phyloP scores from a whole-genome alignment of 1,140 invertebrate genomes.

The Temnothorax nylanderi region DNA sequence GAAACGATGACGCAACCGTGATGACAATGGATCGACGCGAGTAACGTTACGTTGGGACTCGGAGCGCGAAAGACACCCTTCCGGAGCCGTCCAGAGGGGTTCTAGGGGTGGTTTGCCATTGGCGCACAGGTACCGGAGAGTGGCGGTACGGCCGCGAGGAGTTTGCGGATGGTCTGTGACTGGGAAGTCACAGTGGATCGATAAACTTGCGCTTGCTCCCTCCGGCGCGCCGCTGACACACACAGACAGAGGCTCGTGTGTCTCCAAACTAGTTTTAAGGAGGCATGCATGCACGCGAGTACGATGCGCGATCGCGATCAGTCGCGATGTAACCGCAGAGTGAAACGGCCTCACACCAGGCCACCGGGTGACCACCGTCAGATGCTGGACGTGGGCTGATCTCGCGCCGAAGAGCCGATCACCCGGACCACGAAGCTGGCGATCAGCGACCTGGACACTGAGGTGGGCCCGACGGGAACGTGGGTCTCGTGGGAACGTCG shows the following conservation, averaged over 20 bases:
- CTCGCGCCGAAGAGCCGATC: slow-evolving; percentile 48
- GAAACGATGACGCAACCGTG: slow-evolving; percentile 18
- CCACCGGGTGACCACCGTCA: slow-evolving; percentile 78
- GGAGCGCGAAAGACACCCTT: background rate
- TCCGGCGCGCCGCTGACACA: slow-evolving; percentile 74
- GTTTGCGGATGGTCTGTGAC: slow-evolving; percentile 24
- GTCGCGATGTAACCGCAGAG: slow-evolving; percentile 85
- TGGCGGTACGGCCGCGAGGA: background rate
- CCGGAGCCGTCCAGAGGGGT: background rate
- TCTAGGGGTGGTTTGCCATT: background rate
- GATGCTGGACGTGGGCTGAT: slow-evolving; percentile 78
- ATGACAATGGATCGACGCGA: background rate
- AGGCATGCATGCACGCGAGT: slow-evolving; percentile 63
- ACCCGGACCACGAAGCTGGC: slow-evolving; percentile 34
- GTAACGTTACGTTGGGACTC: background rate
- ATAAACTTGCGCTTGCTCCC: slow-evolving; percentile 73
- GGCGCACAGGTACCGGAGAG: background rate
- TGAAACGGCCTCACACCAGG: slow-evolving; percentile 82
- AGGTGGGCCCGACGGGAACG: slow-evolving; percentile 9
- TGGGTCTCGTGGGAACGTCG: slow-evolving; percentile 23
- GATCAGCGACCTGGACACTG: slow-evolving; percentile 25
- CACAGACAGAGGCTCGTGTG: slow-evolving; percentile 3
- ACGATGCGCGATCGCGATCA: slow-evolving; percentile 77
- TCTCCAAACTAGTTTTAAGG: slow-evolving; percentile 78
- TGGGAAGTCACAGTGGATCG: slow-evolving; percentile 73